phyloP scores from a whole-genome alignment of 1,140 invertebrate genomes.

The Euschistus heros region DNA sequence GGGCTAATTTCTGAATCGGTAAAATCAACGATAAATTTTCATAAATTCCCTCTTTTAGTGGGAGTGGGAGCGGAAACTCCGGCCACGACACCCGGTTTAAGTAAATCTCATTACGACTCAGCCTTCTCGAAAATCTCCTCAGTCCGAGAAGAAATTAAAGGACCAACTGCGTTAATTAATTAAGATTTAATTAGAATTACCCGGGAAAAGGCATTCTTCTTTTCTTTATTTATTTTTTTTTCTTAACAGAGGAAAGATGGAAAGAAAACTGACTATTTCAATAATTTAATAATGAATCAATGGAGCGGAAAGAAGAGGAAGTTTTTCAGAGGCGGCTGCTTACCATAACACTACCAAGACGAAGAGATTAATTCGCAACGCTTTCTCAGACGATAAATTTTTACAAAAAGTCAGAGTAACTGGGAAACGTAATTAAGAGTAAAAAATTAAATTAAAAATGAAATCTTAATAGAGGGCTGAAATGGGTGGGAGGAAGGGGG shows the following conservation, averaged over 20 bases:
- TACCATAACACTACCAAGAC: background rate
- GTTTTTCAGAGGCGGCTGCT: background rate
- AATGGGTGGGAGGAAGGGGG: background rate
- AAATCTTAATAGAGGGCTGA: slow-evolving; percentile 2
- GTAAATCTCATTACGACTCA: no score
- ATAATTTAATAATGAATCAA: slow-evolving; percentile 9
- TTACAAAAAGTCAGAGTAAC: slow-evolving; percentile 5
- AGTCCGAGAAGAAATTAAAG: no score
- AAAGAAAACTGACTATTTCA: slow-evolving; percentile 3
- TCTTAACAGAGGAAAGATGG: background rate
- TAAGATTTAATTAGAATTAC: background rate
- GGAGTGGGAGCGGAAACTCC: no score
- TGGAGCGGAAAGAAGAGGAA: slow-evolving; percentile 5
- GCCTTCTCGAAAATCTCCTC: no score
- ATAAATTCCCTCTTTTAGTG: no score
- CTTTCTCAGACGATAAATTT: slow-evolving; percentile 6
- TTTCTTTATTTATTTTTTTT: slow-evolving; percentile 1
- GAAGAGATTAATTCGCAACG: background rate
- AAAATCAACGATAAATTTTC: no score
- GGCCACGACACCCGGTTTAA: no score
- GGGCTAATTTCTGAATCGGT: no score
- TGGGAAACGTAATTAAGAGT: slow-evolving; percentile 5
- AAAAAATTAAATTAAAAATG: slow-evolving; percentile 9
- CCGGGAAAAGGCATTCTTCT: background rate
- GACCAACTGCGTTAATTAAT: background rate